These are phyloP conservation scores for Ctenoplectra terminalis DNA, from an alignment of 1,140 invertebrate genomes.

Conservation along the genomic window DNA sequence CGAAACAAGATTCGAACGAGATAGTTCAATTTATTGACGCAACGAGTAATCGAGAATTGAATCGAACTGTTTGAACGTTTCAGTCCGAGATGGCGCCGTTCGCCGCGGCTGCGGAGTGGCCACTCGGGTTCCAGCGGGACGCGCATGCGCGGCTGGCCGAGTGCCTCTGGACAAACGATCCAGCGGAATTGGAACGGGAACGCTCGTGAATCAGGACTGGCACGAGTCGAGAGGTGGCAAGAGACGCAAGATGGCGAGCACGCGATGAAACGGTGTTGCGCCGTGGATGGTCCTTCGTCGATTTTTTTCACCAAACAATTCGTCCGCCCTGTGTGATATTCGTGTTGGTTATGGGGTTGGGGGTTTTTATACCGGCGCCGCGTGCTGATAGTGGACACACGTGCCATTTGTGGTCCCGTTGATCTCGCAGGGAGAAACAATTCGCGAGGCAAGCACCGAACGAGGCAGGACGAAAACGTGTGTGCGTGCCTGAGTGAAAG, in stretches of 20 bases:
- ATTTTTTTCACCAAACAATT: slow-evolving; percentile 16
- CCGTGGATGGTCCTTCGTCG: slow-evolving; percentile 54
- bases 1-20: too few species aligned
- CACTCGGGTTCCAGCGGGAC: neutral
- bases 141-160: slow-evolving; percentile 33
- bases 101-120: neutral
- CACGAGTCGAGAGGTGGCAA: slow-evolving; percentile 61
- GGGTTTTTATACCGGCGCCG: slow-evolving; percentile 33
- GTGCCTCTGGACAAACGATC: slow-evolving; percentile 33
- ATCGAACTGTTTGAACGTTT: neutral
- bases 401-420: slow-evolving; percentile 37
- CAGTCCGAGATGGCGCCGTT: neutral
- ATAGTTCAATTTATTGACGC: slow-evolving; percentile 8
- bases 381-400: slow-evolving; percentile 47
- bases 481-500: slow-evolving; percentile 44
- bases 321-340: slow-evolving; percentile 46
- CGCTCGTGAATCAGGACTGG: slow-evolving; percentile 40
- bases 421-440: neutral
- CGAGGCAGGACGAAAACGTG: slow-evolving; percentile 29
- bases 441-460: slow-evolving; percentile 5
- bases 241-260: slow-evolving; percentile 79
- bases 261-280: slow-evolving; percentile 67
- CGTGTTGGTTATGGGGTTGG: slow-evolving; percentile 49
- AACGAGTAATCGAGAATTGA: neutral
- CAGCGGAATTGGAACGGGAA: slow-evolving; percentile 55